Percentiles rank a stretch among this genome's conserved stretches.
Evolutionary conservation across 1,140 invertebrate species (phyloP).

Genomic region (Sycobia sp.): DNA sequence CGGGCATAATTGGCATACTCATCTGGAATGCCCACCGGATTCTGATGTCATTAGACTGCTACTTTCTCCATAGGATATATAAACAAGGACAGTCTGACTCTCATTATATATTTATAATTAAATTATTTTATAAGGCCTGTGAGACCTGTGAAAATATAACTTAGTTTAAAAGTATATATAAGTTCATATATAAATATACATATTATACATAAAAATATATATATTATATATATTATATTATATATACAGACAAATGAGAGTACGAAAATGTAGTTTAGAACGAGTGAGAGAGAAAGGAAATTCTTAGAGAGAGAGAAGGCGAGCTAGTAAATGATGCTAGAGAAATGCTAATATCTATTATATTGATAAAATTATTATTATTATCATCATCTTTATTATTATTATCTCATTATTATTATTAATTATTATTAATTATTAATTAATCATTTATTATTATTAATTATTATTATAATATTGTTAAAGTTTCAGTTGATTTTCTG

Average conservation of each 20-base stretch:
- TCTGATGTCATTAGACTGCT: no score
- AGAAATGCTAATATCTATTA: constrained; percentile 32
- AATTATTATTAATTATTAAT: constrained; percentile 29
- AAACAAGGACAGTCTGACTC: no score
- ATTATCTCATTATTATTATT: constrained; percentile 17
- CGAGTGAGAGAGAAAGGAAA: constrained; percentile 22
- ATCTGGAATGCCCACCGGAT: no score
- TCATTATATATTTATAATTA: no score
- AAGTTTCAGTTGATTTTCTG: constrained; percentile 34
- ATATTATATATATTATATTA: constrained; percentile 16
- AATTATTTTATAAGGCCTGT: no score
- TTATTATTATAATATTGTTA: constrained; percentile 34
- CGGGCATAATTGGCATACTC: no score
- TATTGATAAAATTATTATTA: constrained; percentile 37
- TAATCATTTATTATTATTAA: constrained; percentile 34
- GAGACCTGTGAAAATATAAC: no score
- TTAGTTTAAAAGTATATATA: constrained; percentile 30
- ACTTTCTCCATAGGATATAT: no score
- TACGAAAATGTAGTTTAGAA: constrained; percentile 10
- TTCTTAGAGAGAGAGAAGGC: constrained; percentile 5
- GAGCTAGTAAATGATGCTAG: constrained; percentile 10
- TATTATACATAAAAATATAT: constrained; percentile 34
- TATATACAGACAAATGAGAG: background rate
- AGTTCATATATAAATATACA: constrained; percentile 36
- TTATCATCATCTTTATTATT: constrained; percentile 29